Percentiles rank a stretch among this genome's conserved stretches.
phyloP scores from a whole-genome alignment of 2,113 vertebrate genomes.

The Hyperopisus bebe region DNA sequence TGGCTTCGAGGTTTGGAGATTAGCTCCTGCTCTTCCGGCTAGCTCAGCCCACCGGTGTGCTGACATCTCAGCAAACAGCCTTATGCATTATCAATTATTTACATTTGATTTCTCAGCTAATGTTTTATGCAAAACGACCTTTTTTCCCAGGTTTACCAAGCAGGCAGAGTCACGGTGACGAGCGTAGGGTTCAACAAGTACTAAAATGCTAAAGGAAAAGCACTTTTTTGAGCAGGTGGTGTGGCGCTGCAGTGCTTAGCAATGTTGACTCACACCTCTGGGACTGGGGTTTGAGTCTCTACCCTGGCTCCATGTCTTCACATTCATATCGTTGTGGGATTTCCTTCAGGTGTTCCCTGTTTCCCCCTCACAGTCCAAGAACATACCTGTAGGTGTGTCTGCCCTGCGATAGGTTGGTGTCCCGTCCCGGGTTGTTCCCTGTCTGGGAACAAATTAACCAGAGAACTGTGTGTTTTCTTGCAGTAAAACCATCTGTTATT shows the following conservation, averaged over 20 bases:
- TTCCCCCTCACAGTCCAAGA: neutral
- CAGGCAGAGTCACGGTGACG: too few relatives aligned
- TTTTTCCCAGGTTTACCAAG: too few relatives aligned
- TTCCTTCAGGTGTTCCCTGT: neutral
- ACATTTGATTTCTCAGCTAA: neutral
- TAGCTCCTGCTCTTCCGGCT: neutral
- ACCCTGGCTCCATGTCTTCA: neutral
- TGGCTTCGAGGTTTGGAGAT: neutral
- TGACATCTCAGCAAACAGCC: neutral
- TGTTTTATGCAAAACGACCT: too few relatives aligned
- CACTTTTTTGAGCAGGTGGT: neutral
- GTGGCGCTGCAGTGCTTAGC: neutral
- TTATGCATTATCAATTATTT: neutral
- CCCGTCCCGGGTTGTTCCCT: neutral
- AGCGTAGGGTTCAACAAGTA: too few relatives aligned
- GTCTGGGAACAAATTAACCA: neutral
- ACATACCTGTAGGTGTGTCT: neutral
- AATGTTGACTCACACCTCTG: neutral
- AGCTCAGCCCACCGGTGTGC: neutral
- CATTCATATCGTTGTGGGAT: neutral
- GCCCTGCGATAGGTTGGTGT: neutral
- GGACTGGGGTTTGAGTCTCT: neutral
- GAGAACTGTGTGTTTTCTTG: neutral
- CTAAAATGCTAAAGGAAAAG: neutral
- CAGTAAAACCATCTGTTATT: slow-evolving; percentile 63